A percentile compares a stretch with the other conserved stretches of the same genome.
phyloP scores from a whole-genome alignment of 2,888 invertebrate species.

The Gymnosoma rotundatum region DNA sequence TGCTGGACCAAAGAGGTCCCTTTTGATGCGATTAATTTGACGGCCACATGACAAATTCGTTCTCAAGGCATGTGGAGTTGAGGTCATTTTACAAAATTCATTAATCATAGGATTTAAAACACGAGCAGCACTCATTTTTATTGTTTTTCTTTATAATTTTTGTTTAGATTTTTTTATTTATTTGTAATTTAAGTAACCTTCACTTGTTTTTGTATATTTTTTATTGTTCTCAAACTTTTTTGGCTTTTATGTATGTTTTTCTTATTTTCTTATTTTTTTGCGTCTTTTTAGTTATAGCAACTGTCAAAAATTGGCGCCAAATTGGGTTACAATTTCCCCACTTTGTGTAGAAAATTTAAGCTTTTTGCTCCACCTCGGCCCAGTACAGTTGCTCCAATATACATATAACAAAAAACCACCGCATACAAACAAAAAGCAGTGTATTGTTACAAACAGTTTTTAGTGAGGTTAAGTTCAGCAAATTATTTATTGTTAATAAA shows the following conservation, averaged over 20 bases:
- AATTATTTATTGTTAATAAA: not conserved
- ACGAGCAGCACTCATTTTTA: slow-evolving; percentile 76
- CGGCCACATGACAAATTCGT: slow-evolving; percentile 76
- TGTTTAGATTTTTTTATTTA: slow-evolving; percentile 16
- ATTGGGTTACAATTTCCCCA: slow-evolving; percentile 72
- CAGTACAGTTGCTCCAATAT: slow-evolving; percentile 67
- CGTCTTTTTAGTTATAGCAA: slow-evolving; percentile 70
- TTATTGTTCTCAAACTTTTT: slow-evolving; percentile 60
- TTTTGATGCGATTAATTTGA: slow-evolving; percentile 79
- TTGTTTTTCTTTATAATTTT: slow-evolving; percentile 12
- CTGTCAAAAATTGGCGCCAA: slow-evolving; percentile 80
- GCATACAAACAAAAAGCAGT: slow-evolving; percentile 19
- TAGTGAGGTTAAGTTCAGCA: slow-evolving; percentile 56
- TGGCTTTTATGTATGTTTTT: slow-evolving; percentile 66
- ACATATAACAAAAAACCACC: slow-evolving; percentile 48
- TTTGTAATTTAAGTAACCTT: slow-evolving; percentile 68
- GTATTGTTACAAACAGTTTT: slow-evolving; percentile 10
- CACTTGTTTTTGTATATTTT: slow-evolving; percentile 62
- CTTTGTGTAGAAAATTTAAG: slow-evolving; percentile 63
- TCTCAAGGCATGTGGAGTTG: slow-evolving; percentile 72
- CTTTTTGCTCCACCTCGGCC: slow-evolving; percentile 66
- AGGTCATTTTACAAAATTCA: slow-evolving; percentile 79
- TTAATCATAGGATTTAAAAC: slow-evolving; percentile 78
- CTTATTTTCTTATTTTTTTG: slow-evolving; percentile 63
- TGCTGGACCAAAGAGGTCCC: slow-evolving; percentile 80